Evolutionary conservation across 2,888 invertebrate genomes (phyloP), one percentile per base, ranked within the genome.

Genomic region (Silvanus unidentatus): DNA sequence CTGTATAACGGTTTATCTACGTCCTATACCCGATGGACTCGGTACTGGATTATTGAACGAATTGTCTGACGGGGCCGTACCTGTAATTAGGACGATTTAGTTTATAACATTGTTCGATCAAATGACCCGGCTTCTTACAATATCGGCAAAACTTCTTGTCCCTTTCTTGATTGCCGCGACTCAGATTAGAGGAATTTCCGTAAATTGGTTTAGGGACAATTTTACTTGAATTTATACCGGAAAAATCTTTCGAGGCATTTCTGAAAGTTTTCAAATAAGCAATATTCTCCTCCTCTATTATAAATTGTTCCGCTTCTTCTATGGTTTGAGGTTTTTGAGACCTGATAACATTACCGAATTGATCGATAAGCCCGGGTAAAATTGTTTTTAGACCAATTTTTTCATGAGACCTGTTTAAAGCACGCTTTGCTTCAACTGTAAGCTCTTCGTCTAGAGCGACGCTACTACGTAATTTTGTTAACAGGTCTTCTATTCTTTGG

Each of bases 71-170:
- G 6, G 6, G n/a, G 9, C 36, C 11, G 8, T 35, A 12, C n/a
- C n/a, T n/a, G n/a, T n/a, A n/a, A n/a, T 35, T 35, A 9, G 6
- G 36, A 35, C 11, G 11, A 11, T 35, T 35, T 35, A 6, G 11
- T 13, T 35, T 35, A 12, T 12, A 35, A 11, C 36, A 35, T 9
- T 35, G 9, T 9, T 35, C n/a, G 6, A 12, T 9, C n/a, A 35
- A 13, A 35, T 35, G 36, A 9, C 36, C 36, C 36, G 11, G 28
- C n/a, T 35, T 35, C n/a, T 35, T 35, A 35, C 36, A 35, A 35
- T 12, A 35, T 9, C 9, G 6, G n/a, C 36, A 35, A 35, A 35
- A 35, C n/a, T 35, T 35, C n/a, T 11, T n/a, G 6, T 28, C 28
- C 8, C 28, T 10, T 10, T 28, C 8, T 28, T 8, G 8, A 28